Conservation (phyloP, 1,140 invertebrate species). For the Propsilocerus akamusi region DNA sequence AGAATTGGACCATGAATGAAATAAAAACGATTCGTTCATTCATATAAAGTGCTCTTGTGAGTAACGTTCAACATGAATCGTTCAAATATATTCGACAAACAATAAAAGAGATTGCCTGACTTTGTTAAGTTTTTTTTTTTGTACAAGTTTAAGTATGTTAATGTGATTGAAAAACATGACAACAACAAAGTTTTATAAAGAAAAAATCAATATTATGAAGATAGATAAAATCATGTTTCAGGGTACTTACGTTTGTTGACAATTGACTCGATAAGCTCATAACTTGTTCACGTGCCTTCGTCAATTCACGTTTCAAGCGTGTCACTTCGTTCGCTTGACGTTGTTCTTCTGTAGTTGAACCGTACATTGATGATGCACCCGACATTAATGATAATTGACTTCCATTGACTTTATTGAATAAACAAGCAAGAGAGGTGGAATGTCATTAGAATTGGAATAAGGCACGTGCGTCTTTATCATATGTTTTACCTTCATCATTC, state of each 20-base stretch:
- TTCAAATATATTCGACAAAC: no score
- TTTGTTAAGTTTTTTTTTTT: no score
- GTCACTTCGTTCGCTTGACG: constrained; percentile 75
- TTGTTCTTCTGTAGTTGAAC: constrained; percentile 65
- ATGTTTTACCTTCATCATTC: neutral
- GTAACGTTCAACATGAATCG: no score
- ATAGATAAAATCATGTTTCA: no score
- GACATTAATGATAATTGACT: constrained; percentile 77
- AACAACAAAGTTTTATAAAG: no score
- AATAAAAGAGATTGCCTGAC: no score
- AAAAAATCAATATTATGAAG: no score
- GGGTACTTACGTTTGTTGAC: constrained; percentile 81
- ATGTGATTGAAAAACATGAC: no score
- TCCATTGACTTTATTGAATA: constrained; percentile 42
- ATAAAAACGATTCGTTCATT: no score
- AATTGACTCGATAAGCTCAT: constrained; percentile 77
- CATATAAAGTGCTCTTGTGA: no score
- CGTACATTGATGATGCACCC: constrained; percentile 76
- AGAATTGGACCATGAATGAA: no score
- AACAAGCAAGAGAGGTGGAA: neutral
- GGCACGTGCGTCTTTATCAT: neutral
- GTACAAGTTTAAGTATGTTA: no score
- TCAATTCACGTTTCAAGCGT: constrained; percentile 66
- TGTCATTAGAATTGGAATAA: neutral
- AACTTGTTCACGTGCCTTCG: constrained; percentile 80